phyloP scores from a whole-genome alignment of 2,113 vertebrate genomes.

The Turdus rufiventris region DNA sequence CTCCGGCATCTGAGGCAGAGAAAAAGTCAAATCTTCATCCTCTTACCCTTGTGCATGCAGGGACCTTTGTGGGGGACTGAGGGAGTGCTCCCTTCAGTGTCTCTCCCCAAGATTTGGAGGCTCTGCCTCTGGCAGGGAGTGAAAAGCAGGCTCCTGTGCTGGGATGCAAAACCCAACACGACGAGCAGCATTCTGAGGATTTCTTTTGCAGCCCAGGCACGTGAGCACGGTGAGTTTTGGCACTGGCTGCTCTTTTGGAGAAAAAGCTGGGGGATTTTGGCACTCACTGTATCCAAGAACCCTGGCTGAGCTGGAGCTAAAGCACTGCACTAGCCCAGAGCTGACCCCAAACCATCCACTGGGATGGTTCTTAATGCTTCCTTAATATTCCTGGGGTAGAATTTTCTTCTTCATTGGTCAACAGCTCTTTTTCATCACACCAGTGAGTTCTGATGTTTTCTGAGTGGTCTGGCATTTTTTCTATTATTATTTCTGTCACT shows the following conservation, averaged over 20 bases:
- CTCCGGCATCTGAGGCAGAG: conserved; percentile 32
- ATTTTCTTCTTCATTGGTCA: background rate
- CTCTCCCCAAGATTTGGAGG: background rate
- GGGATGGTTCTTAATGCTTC: background rate
- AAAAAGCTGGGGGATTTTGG: background rate
- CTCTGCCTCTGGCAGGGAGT: background rate
- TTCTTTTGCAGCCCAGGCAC: background rate
- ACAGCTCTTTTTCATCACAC: background rate
- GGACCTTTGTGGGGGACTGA: background rate
- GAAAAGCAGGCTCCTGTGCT: background rate
- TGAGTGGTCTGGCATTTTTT: background rate
- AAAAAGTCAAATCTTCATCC: background rate
- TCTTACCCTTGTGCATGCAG: background rate
- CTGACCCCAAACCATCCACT: background rate
- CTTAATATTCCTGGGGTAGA: background rate
- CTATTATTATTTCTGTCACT: background rate
- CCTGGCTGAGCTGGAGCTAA: background rate
- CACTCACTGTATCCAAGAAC: background rate
- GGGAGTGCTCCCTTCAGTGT: background rate
- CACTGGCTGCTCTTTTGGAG: background rate
- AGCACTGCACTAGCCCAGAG: background rate
- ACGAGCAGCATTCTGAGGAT: background rate
- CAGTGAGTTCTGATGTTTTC: background rate
- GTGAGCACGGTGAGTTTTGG: rapidly evolving
- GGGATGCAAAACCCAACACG: background rate